Conservation (phyloP, 2,113 vertebrate species). For the Halcyon senegalensis region DNA sequence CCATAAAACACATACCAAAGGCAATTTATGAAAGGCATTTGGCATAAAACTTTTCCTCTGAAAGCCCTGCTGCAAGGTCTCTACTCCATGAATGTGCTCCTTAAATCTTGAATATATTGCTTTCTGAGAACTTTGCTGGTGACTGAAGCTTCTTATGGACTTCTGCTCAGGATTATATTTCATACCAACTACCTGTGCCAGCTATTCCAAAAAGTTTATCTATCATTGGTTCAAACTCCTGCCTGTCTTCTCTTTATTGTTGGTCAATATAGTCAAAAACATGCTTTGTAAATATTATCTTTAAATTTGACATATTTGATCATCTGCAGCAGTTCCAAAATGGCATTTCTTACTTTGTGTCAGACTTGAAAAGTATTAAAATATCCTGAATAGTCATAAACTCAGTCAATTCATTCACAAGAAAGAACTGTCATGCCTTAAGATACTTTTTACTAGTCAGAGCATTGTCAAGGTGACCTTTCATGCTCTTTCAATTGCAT, state of each 20-base stretch:
- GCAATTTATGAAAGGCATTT: background rate
- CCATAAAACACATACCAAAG: background rate
- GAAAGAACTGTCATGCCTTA: conserved; percentile 53
- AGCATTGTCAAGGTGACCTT: conserved; percentile 75
- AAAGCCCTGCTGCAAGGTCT: background rate
- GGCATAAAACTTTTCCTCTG: background rate
- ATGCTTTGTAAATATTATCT: background rate
- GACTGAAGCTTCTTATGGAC: background rate
- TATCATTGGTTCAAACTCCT: background rate
- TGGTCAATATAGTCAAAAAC: background rate
- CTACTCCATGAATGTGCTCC: background rate
- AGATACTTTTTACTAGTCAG: conserved; percentile 54
- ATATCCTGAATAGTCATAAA: conserved; percentile 47
- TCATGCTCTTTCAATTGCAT: conserved; percentile 70
- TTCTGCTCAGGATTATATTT: background rate
- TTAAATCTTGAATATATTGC: background rate
- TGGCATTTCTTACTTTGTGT: conserved; percentile 29
- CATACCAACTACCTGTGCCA: background rate
- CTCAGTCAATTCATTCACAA: conserved; percentile 12
- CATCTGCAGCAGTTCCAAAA: background rate
- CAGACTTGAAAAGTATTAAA: conserved; percentile 52
- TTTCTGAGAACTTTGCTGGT: background rate
- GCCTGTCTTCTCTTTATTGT: background rate
- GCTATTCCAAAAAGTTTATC: background rate
- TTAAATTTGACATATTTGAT: background rate